Base-by-base conservation (phyloP, 1,140 invertebrate genomes). In the Helicoverpa zea region DNA sequence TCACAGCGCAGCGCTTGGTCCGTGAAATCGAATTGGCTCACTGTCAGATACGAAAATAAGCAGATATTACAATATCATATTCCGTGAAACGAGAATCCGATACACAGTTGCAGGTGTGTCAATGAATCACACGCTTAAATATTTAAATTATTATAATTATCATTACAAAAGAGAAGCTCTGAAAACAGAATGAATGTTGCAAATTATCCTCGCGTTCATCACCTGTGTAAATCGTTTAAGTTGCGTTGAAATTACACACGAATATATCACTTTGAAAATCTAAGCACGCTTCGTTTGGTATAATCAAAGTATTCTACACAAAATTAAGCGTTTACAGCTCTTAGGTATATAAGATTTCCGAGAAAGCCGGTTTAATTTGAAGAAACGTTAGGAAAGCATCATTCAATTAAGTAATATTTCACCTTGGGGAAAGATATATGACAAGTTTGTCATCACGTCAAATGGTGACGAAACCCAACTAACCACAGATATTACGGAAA, bases 1-100 rank as follows among this genome's bases (percentile, higher is more conserved):
- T 89, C 88, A 82, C 89, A 89, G 74, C 87, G 82, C 81, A 89
- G 74, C 87, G 83, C 81, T 81, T 84, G 86, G 82, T 77, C 86
- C 90, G 88, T 91, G 87, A 92, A 92, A 94, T 93, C 88, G 91
- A 92, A 90, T 94, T 92, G 92, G 93, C 90, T 88, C 87, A 87
- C 90, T 90, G 89, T 93, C 92, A 91, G 87, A 84, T 88, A 89
- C 91, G 83, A 88, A 93, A 93, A 94, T 94, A 92, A 90, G 85
- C 84, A 88, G 79, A 81, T 35, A 35, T 29, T 74, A 77, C 52
- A 87, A 86, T 80, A 83, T 83, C 74, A 61, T 54, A 83, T 86
- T 85, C 81, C 81, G 73, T 85, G 81, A 88, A 88, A 88, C 72
- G 79, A 83, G 79, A 86, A 81, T 73, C 72, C 59, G 76, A 83